Base-by-base conservation (phyloP, 2,888 invertebrate species). In the Poecilobothrus nobilitatus region DNA sequence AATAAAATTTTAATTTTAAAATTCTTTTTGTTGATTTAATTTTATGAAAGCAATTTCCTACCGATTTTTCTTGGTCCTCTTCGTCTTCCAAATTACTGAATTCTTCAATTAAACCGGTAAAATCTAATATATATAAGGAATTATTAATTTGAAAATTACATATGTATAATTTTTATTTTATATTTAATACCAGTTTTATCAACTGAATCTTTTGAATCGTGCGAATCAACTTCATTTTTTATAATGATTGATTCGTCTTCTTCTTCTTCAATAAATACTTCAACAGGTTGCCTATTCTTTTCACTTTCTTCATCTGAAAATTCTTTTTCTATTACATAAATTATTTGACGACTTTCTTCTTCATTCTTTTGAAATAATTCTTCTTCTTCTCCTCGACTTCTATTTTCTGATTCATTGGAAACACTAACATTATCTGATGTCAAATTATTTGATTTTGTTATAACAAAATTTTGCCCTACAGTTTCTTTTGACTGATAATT, bases 361-460 rank as follows among this genome's bases (percentile, higher is more conserved):
- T 69, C 71, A 6, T 72, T 79, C 61, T 76, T 75, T 44, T 73
- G 72, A 4, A 78, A 76, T 21, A 74, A 73, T 68, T 77, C 75
- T 70, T 78, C 78, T 6, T 71, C 71, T 0, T 74, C 66, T 67
- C n/a, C 27, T 27, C 27, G 27, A 37, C 12, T 37, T 37, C 12
- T 37, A 37, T 37, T 37, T 7, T 8, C 12, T 12, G 37, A 37
- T 10, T 37, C 37, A 37, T 8, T 37, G 10, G 37, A 10, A 37
- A 10, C 9, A 37, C 37, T 37, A 37, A 37, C 10, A 37, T 37
- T 37, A 7, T 37, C 10, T 10, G 37, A 37, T 37, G 7, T 37
- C 64, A 33, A 12, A 71, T 68, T 62, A 75, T 37, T 7, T 72
- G 66, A 5, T 63, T 73, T n/a, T 72, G 73, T 44, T 71, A 33